Percentiles rank a stretch among this genome's conserved stretches.
Conservation (phyloP, 2,113 vertebrate genomes). For the Callipepla squamata region DNA sequence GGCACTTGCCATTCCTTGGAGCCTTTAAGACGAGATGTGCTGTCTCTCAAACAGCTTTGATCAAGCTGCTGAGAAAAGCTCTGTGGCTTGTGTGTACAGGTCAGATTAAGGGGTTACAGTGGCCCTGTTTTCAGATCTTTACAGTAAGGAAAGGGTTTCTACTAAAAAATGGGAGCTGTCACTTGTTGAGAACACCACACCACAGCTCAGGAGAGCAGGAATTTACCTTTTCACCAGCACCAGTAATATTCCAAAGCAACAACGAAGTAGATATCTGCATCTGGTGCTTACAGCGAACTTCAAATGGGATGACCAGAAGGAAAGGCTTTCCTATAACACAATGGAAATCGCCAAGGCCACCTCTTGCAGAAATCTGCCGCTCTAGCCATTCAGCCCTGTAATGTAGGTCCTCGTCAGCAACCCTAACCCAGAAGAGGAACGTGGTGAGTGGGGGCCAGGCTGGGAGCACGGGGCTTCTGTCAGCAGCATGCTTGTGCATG, state of each 20-base stretch:
- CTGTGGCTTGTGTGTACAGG: not conserved
- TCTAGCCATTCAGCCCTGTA: not conserved
- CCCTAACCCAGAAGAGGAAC: not conserved
- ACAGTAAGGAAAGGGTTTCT: not conserved
- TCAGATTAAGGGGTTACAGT: not conserved
- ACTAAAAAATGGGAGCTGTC: not conserved
- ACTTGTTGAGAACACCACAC: not conserved
- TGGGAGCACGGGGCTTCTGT: not conserved
- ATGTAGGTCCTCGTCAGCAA: not conserved
- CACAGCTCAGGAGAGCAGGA: not conserved
- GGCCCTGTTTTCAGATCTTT: not conserved
- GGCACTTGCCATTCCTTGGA: not conserved
- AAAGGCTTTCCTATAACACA: not conserved
- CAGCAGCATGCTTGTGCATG: not conserved
- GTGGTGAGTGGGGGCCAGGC: not conserved
- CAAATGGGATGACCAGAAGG: not conserved
- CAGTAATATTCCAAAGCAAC: not conserved
- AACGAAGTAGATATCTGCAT: not conserved
- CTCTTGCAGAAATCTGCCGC: not conserved
- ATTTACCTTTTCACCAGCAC: not conserved
- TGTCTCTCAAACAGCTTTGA: slow-evolving; percentile 18
- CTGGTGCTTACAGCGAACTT: not conserved
- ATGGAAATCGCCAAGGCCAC: not conserved
- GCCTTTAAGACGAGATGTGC: slow-evolving; percentile 4
- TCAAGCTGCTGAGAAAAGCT: not conserved